Conservation (phyloP, 2,888 invertebrate species). For the Epirrhoe tristata region DNA sequence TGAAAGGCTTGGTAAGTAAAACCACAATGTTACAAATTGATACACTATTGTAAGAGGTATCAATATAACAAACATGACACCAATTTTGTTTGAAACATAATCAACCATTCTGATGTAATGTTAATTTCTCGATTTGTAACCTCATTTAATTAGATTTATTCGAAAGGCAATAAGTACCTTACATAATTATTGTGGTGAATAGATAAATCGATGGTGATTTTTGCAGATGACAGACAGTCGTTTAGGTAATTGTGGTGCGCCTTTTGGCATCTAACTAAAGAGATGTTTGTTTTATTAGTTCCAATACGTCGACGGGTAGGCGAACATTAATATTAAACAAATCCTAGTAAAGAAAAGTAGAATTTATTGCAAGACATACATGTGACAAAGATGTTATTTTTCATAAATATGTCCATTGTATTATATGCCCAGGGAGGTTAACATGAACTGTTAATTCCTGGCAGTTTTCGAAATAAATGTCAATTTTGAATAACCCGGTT, state of each 20-base stretch:
- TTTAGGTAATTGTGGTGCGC: not conserved
- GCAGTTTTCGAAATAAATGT: too few species aligned
- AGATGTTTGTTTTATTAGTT: too few species aligned
- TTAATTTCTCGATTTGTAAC: constrained; percentile 41
- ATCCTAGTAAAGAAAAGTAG: too few species aligned
- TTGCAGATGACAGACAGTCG: not conserved
- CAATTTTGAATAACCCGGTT: too few species aligned
- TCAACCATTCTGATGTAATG: constrained; percentile 45
- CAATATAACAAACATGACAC: constrained; percentile 33
- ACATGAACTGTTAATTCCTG: too few species aligned
- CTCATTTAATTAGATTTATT: constrained; percentile 49
- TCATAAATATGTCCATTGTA: too few species aligned
- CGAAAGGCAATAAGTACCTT: constrained; percentile 44
- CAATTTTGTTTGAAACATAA: constrained; percentile 28
- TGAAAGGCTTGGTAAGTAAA: not conserved
- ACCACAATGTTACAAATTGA: constrained; percentile 1
- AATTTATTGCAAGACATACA: too few species aligned
- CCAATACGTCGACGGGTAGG: too few species aligned
- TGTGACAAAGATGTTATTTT: too few species aligned
- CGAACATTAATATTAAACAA: too few species aligned
- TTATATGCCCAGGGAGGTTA: too few species aligned
- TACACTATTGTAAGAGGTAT: not conserved
- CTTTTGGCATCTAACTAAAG: too few species aligned
- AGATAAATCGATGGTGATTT: not conserved
- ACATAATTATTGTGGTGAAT: constrained; percentile 44